These are phyloP conservation scores for Rhopalosiphum padi DNA, from an alignment of 1,140 invertebrate species.

Conservation along the genomic window DNA sequence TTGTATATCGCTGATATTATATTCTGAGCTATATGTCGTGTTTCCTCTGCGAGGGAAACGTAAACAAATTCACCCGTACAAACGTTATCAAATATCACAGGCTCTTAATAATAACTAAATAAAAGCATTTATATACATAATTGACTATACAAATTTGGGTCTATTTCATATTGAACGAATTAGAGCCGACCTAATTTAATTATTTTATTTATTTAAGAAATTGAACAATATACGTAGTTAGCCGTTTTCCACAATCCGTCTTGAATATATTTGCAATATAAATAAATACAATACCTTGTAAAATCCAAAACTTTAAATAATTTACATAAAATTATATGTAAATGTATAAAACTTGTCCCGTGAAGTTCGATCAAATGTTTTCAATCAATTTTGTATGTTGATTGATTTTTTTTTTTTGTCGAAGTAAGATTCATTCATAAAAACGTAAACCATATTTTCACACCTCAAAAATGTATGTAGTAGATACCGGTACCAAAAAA, in stretches of 20 bases:
- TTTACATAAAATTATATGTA: not conserved
- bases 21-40: not conserved
- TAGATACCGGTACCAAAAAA: not conserved
- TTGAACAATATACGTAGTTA: not conserved
- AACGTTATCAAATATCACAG: not conserved
- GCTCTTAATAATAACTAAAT: not conserved
- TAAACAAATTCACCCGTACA: too few species aligned
- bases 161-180: not conserved
- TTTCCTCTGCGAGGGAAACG: not conserved
- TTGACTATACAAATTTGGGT: not conserved
- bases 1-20: not conserved
- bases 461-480: not conserved
- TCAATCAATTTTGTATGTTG: not conserved
- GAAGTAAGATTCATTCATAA: not conserved
- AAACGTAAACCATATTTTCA: not conserved
- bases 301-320: not conserved
- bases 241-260: not conserved
- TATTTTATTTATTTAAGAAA: not conserved
- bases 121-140: not conserved
- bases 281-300: not conserved
- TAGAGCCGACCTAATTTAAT: not conserved
- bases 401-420: not conserved
- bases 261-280: not conserved
- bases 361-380: not conserved
- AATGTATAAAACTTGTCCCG: not conserved